Evolutionary conservation across 2,113 vertebrate species (phyloP).

Genomic region (Asarcornis scutulata): DNA sequence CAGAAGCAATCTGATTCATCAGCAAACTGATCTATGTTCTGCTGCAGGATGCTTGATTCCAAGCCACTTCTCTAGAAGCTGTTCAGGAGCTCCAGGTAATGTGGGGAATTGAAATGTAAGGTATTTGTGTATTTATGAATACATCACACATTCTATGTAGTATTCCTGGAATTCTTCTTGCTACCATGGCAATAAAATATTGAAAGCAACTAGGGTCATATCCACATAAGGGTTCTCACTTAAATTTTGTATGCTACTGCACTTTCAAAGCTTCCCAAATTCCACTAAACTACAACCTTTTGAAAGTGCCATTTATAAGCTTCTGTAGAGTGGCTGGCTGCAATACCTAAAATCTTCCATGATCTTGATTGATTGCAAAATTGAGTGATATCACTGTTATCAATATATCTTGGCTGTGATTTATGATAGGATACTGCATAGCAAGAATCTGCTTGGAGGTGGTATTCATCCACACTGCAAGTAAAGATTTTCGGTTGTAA

Average conservation of each 20-base stretch:
- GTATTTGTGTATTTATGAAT: neutral
- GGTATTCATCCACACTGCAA: neutral
- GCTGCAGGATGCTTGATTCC: neutral
- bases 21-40: neutral
- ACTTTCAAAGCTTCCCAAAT: neutral
- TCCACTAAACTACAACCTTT: neutral
- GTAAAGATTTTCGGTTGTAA: neutral
- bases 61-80: neutral
- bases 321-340: neutral
- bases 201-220: neutral
- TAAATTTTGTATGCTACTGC: neutral
- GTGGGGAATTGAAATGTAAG: neutral
- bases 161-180: neutral
- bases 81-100: neutral
- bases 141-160: accelerated
- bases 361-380: neutral
- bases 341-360: neutral
- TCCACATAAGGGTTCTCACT: accelerated
- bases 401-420: neutral
- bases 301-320: neutral
- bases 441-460: neutral
- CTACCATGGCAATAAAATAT: neutral
- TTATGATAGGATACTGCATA: neutral
- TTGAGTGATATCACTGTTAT: neutral
- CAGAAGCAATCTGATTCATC: neutral